These are phyloP conservation scores for Mythimna lalbum DNA, from an alignment of 2,888 invertebrate genomes.

Conservation along the genomic window DNA sequence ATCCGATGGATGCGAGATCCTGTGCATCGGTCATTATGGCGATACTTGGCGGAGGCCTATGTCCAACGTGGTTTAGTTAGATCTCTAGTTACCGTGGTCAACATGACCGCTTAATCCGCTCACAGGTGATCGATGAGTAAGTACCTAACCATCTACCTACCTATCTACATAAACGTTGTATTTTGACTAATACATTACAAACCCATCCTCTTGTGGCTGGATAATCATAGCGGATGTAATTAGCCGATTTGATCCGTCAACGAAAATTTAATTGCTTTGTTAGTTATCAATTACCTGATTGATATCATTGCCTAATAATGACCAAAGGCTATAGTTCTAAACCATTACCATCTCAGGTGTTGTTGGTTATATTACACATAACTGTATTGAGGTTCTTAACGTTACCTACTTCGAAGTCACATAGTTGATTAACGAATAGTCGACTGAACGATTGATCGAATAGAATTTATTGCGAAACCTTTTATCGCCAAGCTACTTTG, in stretches of 20 bases:
- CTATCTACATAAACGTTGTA: background rate
- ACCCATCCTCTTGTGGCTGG: background rate
- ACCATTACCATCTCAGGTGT: constrained; percentile 5
- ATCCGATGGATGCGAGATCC: no score
- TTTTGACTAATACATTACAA: background rate
- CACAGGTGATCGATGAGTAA: background rate
- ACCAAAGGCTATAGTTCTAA: no score
- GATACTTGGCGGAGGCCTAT: no score
- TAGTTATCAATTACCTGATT: background rate
- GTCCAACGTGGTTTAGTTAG: no score
- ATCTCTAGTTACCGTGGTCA: background rate
- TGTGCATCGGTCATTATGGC: no score
- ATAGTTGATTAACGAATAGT: no score
- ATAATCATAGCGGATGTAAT: background rate
- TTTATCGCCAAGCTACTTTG: no score
- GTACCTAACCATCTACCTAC: background rate
- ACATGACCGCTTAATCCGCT: background rate
- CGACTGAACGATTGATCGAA: no score
- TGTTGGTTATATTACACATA: no score
- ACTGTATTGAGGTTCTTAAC: no score
- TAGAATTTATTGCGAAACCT: no score
- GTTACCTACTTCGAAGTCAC: no score
- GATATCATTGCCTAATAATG: constrained; percentile 14
- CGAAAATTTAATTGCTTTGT: constrained; percentile 1
- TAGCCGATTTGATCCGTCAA: background rate